Percentiles rank a stretch among this genome's conserved stretches.
These are phyloP conservation scores for Pygoscelis adeliae DNA, from an alignment of 2,113 vertebrate genomes.

Conservation along the genomic window DNA sequence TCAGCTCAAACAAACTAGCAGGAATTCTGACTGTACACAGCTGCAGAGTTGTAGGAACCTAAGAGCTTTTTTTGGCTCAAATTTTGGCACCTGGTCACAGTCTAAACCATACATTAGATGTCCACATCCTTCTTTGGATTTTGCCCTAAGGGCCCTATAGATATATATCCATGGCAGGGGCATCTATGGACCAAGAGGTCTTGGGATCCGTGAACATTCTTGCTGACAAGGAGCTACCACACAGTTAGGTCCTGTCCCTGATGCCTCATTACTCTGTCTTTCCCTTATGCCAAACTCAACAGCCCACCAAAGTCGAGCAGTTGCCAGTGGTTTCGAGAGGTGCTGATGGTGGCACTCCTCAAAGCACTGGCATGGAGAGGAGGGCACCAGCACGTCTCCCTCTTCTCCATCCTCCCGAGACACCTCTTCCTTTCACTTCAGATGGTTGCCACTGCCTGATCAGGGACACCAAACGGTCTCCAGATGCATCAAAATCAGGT, in stretches of 20 bases:
- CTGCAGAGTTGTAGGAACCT: conserved; percentile 5
- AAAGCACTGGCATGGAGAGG: neutral
- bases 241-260: neutral
- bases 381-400: neutral
- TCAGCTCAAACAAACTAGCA: neutral
- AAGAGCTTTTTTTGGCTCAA: conserved; percentile 20
- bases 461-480: neutral
- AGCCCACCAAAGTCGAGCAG: neutral
- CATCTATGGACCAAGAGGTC: neutral
- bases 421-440: neutral
- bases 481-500: neutral
- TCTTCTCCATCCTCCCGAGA: neutral
- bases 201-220: neutral
- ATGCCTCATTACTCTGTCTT: neutral
- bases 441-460: neutral
- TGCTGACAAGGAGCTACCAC: neutral
- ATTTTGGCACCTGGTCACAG: neutral
- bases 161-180: neutral
- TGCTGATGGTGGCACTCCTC: neutral
- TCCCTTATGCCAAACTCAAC: neutral
- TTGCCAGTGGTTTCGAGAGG: neutral
- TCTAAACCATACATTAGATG: neutral
- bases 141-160: neutral
- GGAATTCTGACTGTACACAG: conserved; percentile 23
- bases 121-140: neutral